These are phyloP conservation scores for Phrynocephalus guinanensis DNA, from an alignment of 2,797 vertebrate species.

Conservation along the genomic window DNA sequence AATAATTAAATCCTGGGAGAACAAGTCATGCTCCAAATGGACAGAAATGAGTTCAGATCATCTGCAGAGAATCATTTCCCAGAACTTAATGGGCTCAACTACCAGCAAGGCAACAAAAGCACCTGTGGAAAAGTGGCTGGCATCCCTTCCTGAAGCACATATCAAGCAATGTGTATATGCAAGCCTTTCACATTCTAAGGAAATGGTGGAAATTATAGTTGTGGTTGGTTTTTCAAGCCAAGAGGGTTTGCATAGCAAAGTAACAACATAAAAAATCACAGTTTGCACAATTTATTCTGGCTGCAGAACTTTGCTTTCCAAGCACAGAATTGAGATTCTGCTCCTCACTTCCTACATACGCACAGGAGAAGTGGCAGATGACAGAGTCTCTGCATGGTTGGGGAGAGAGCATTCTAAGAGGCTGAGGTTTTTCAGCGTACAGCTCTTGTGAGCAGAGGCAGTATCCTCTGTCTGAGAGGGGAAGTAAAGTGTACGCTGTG, in stretches of 20 bases:
- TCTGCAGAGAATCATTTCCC: neutral
- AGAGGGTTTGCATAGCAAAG: neutral
- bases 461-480: too few relatives aligned
- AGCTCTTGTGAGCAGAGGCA: too few relatives aligned
- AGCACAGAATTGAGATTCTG: neutral
- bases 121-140: neutral
- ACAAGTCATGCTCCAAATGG: neutral
- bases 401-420: too few relatives aligned
- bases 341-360: neutral
- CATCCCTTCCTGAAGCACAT: neutral
- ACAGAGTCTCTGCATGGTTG: too few relatives aligned
- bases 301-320: neutral
- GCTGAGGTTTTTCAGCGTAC: too few relatives aligned
- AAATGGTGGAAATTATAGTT: neutral
- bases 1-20: constrained; percentile 33
- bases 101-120: neutral
- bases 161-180: neutral
- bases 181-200: neutral
- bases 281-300: neutral
- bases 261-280: neutral
- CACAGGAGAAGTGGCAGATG: too few relatives aligned
- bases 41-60: constrained; percentile 8
- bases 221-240: neutral
- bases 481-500: too few relatives aligned
- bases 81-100: neutral